Evolutionary conservation across 2,797 vertebrate genomes (phyloP).

Genomic region (Acanthurus tractus): DNA sequence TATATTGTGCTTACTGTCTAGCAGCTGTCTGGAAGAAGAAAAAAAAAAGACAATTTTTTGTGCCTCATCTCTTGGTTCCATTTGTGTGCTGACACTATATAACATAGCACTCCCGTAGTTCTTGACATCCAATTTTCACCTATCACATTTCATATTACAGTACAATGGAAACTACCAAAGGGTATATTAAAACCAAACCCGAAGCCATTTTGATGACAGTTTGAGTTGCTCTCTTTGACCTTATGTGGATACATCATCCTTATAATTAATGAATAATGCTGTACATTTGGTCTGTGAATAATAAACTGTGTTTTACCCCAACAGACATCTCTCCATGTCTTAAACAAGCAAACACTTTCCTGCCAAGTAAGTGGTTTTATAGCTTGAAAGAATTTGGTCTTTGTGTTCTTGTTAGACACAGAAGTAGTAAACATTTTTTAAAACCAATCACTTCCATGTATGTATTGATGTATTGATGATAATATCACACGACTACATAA

Average conservation of each 20-base stretch:
- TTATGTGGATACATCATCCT: background rate
- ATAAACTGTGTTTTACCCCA: background rate
- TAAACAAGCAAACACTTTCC: background rate
- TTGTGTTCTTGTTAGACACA: background rate
- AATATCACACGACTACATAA: background rate
- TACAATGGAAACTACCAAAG: conserved; percentile 29
- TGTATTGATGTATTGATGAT: background rate
- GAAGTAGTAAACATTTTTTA: background rate
- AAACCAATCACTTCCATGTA: background rate
- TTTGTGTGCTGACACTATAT: conserved; percentile 50
- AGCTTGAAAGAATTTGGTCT: background rate
- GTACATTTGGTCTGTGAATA: background rate
- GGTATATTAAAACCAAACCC: conserved; percentile 12
- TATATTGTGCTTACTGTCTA: conserved; percentile 37
- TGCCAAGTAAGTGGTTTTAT: background rate
- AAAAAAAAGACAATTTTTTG: conserved; percentile 51
- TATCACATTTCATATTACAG: conserved; percentile 61
- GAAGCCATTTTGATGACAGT: conserved; percentile 2
- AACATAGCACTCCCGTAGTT: conserved; percentile 43
- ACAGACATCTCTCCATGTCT: background rate
- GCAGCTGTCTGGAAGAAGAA: conserved; percentile 15
- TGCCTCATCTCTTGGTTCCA: conserved; percentile 51
- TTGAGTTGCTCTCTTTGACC: background rate
- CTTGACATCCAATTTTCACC: conserved; percentile 64
- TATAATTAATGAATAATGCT: background rate